A percentile compares a stretch with the other conserved stretches of the same genome.
Evolutionary conservation across 1,140 invertebrate genomes (phyloP).

Genomic region (Pseudomyrmex sp.): DNA sequence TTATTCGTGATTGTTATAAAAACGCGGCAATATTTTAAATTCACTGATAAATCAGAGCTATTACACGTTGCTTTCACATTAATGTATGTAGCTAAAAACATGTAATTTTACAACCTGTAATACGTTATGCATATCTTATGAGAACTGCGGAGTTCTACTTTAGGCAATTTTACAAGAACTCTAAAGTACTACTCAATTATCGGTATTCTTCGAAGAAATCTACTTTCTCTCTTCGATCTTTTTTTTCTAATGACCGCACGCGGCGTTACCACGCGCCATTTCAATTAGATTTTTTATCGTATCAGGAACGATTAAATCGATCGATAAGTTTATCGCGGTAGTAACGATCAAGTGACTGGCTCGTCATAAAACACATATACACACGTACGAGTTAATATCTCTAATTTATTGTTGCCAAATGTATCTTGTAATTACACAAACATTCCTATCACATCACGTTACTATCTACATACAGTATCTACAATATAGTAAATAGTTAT

Average conservation of each 20-base stretch:
- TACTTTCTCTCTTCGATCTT: slow-evolving; percentile 47
- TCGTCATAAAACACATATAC: not conserved
- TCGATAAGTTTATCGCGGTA: slow-evolving; percentile 31
- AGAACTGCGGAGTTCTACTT: not conserved
- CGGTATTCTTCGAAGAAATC: slow-evolving; percentile 1
- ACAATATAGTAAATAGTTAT: not conserved
- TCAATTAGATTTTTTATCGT: slow-evolving; percentile 22
- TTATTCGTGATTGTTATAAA: not conserved
- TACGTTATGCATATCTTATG: slow-evolving; percentile 4
- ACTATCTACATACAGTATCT: not conserved
- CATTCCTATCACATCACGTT: slow-evolving; percentile 42
- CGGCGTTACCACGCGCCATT: not conserved
- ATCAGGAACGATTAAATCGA: slow-evolving; percentile 14
- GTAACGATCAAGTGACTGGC: slow-evolving; percentile 11
- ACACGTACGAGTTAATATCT: slow-evolving; percentile 18
- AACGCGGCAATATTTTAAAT: not conserved
- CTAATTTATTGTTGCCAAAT: slow-evolving; percentile 49
- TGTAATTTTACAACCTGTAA: not conserved
- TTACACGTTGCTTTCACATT: slow-evolving; percentile 11
- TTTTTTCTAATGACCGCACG: not conserved
- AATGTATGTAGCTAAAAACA: not conserved
- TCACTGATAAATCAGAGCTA: not conserved
- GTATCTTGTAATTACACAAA: slow-evolving; percentile 35
- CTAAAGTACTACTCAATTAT: not conserved
- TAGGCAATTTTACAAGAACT: not conserved